These are phyloP conservation scores for Lepus americanus DNA, from an alignment of 2,113 vertebrate genomes.

Conservation along the genomic window DNA sequence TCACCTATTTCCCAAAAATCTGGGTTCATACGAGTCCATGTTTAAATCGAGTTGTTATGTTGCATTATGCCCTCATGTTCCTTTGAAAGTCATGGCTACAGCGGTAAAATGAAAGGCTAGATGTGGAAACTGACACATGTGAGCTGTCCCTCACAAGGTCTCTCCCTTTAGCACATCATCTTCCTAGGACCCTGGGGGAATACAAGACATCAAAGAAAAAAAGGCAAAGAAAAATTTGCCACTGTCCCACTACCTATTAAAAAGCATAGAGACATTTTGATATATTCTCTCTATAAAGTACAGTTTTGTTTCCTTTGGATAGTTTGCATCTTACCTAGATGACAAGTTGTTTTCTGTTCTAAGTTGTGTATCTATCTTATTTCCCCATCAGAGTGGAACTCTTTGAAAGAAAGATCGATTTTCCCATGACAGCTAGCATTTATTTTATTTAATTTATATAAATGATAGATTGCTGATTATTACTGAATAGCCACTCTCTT, in stretches of 20 bases:
- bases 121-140: background rate
- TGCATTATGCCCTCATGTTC: constrained; percentile 16
- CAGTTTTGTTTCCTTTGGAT: background rate
- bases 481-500: background rate
- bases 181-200: constrained; percentile 30
- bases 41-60: constrained; percentile 35
- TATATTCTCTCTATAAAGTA: background rate
- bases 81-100: background rate
- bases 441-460: constrained; percentile 31
- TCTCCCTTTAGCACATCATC: background rate
- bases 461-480: constrained; percentile 13
- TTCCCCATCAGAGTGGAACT: background rate
- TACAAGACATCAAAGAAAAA: background rate
- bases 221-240: background rate
- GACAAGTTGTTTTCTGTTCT: constrained; percentile 12
- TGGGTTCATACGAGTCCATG: constrained; percentile 21
- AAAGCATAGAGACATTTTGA: constrained; percentile 5
- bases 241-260: background rate
- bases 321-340: constrained; percentile 17
- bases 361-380: background rate
- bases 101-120: constrained; percentile 44
- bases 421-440: background rate
- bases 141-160: background rate
- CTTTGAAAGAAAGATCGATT: constrained; percentile 52
- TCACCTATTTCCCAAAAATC: background rate